Conservation (phyloP, 2,888 invertebrate species). For the Synergus itoensis region DNA sequence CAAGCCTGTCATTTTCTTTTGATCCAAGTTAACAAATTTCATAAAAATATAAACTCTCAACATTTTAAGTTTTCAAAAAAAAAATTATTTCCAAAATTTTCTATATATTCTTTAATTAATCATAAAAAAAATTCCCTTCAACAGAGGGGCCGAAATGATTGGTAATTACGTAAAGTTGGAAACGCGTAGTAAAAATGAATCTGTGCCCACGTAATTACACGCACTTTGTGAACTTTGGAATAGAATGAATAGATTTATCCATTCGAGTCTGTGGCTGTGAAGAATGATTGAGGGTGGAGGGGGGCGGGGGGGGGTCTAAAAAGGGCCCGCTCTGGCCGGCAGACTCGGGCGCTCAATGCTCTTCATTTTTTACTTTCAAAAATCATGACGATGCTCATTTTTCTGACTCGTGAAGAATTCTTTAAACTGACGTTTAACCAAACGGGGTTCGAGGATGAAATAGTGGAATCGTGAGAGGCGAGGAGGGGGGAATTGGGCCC, state of each 20-base stretch:
- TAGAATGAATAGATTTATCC: conserved; percentile 30
- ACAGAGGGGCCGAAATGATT: background rate
- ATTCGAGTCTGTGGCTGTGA: conserved; percentile 44
- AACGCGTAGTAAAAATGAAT: background rate
- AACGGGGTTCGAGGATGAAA: conserved; percentile 64
- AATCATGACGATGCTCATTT: conserved; percentile 78
- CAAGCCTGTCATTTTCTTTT: background rate
- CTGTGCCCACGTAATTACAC: background rate
- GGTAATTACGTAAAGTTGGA: background rate
- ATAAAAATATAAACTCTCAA: too few species aligned
- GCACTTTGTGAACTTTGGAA: background rate
- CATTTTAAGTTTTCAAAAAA: too few species aligned
- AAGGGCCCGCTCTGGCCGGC: conserved; percentile 51
- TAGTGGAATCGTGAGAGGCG: conserved; percentile 30
- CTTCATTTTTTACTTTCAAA: conserved; percentile 78
- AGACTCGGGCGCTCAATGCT: conserved; percentile 60
- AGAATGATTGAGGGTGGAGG: conserved; percentile 41
- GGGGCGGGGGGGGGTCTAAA: conserved; percentile 43
- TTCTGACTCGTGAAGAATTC: conserved; percentile 78
- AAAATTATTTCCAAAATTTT: background rate
- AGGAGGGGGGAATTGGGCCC: conserved; percentile 24
- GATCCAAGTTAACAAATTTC: too few species aligned
- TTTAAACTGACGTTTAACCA: conserved; percentile 76
- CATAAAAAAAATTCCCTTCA: background rate
- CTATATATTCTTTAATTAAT: background rate